Percentiles rank a stretch among this genome's conserved stretches.
Conservation (phyloP, 1,140 invertebrate genomes). For the Frieseomelitta varia region DNA sequence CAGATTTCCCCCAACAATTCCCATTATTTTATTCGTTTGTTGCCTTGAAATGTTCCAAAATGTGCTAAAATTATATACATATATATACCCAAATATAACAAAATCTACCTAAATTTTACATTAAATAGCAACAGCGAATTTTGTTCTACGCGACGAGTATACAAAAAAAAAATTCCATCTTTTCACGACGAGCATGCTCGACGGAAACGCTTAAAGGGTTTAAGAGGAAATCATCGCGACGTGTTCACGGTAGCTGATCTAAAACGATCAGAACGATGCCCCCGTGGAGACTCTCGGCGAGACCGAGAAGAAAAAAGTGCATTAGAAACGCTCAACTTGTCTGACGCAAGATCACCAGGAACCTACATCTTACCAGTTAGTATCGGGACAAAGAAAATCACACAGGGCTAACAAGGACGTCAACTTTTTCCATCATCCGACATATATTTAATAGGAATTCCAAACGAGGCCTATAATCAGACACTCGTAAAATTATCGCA, state of each 20-base stretch:
- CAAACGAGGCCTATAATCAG: conserved; percentile 21
- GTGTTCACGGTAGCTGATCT: neutral
- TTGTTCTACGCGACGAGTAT: too few relatives aligned
- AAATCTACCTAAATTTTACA: too few relatives aligned
- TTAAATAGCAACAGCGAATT: too few relatives aligned
- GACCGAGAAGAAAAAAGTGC: neutral
- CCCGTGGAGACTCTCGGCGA: neutral
- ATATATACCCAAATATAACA: too few relatives aligned
- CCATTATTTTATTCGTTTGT: too few relatives aligned
- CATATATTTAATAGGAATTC: conserved; percentile 11
- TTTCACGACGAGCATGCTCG: too few relatives aligned
- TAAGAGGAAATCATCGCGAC: neutral
- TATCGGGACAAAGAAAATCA: conserved; percentile 6
- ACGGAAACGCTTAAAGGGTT: too few relatives aligned
- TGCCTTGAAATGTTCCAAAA: too few relatives aligned
- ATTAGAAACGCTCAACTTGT: conserved; percentile 36
- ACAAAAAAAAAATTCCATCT: too few relatives aligned
- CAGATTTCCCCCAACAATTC: too few relatives aligned
- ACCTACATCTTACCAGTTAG: conserved; percentile 47
- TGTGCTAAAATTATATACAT: too few relatives aligned
- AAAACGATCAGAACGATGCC: neutral
- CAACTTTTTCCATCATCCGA: conserved; percentile 25
- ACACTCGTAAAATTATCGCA: conserved; percentile 39
- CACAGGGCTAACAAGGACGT: conserved; percentile 45
- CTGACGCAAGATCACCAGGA: conserved; percentile 66